Percentiles rank a stretch among this genome's conserved stretches.
These are phyloP conservation scores for Geothlypis trichas DNA, from an alignment of 2,113 vertebrate species.

Conservation along the genomic window DNA sequence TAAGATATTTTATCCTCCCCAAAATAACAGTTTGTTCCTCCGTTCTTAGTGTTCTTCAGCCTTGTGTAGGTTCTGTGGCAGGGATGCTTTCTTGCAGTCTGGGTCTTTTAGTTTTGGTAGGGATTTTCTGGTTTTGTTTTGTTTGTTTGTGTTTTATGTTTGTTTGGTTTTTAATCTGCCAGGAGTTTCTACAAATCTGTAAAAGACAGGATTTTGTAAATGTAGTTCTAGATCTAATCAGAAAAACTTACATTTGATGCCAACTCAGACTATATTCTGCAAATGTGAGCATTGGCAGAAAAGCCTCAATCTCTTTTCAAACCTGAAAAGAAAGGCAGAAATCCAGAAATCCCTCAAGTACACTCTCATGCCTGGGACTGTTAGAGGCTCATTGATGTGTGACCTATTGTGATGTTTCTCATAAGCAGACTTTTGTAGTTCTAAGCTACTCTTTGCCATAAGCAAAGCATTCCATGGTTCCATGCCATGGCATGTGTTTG, in stretches of 20 bases:
- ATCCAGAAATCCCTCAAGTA: neutral
- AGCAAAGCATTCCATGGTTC: neutral
- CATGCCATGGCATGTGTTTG: neutral
- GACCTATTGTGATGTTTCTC: neutral
- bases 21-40: neutral
- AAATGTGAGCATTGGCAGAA: neutral
- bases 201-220: neutral
- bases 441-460: neutral
- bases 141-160: no score
- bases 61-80: neutral
- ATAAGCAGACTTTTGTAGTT: neutral
- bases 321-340: neutral
- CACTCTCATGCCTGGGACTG: neutral
- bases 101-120: neutral
- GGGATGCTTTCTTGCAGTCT: neutral
- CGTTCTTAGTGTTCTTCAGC: neutral
- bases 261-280: rapidly evolving
- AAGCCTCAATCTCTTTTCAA: neutral
- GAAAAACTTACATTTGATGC: neutral
- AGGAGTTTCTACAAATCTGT: neutral
- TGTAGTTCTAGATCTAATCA: neutral
- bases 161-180: no score
- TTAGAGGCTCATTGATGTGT: neutral
- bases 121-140: no score
- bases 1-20: neutral